Evolutionary conservation across 2,113 vertebrate species (phyloP), one percentile per base, ranked within the genome.

Genomic region (Mobula hypostoma): DNA sequence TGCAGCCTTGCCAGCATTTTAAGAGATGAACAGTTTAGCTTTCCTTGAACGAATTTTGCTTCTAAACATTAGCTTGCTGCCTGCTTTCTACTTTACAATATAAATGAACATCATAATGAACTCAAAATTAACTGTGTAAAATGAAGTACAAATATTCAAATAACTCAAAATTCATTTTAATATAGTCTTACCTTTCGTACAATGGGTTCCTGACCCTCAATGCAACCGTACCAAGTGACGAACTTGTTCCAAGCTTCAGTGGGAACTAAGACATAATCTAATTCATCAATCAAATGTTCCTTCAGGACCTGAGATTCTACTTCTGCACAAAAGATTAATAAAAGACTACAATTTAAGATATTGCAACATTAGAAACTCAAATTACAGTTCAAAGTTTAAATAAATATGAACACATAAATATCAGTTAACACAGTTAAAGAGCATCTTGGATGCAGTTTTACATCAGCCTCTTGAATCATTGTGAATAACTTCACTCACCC

Each of bases 261-360:
- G 74, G 99, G 98, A 94, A 99, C 97, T 94, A 99, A 94, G n/a
- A 99, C 98, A 78, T 99, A 99, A 95, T 99, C 98, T 93, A 99
- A 96, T 94, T 99, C 98, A 95, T 99, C 98, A 94, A 99, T 98
- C 94, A 99, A 98, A 95, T 98, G 98, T 29, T 99, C 98, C 95
- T 98, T 99, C 40, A 99, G 96, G 68, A 95, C 96, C 96, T 99
- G 99, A 94, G 96, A 97, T 94, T 99, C 97, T 21, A 97, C 97
- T 96, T 99, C 98, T 99, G 95, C 94, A 95, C 21, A 95, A 94
- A 95, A 82, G 96, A 19, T 9, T 14, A 87, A 8, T 94, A 0
- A 0, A 15, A 94, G 90, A 88, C 87, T 58, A 92, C 36, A 93
- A 93, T 21, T 93, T 74, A 40, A 48, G 88, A 72, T 21, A 2